These are phyloP conservation scores for Hirtodrosophila trivittata DNA, from an alignment of 2,888 invertebrate genomes.

Conservation along the genomic window DNA sequence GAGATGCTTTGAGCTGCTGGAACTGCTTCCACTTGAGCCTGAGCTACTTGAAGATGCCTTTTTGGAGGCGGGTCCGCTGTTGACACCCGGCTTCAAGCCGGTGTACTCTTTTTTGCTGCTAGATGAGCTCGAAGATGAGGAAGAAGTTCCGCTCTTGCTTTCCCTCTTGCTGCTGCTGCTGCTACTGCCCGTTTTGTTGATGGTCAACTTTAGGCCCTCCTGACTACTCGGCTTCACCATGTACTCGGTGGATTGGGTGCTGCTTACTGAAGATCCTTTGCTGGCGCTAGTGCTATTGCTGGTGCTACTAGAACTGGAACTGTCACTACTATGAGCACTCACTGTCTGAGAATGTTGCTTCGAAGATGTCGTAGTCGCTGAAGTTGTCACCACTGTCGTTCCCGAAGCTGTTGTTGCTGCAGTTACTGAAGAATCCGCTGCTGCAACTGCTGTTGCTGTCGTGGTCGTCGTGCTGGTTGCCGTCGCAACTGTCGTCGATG, in stretches of 20 bases:
- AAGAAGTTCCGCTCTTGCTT: conserved; percentile 18
- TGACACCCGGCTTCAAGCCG: conserved; percentile 93
- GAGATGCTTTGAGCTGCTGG: conserved; percentile 67
- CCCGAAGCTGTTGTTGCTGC: conserved; percentile 21
- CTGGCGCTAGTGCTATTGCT: conserved; percentile 32
- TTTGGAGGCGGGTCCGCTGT: conserved; percentile 93
- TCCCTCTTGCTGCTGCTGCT: conserved; percentile 24
- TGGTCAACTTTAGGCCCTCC: conserved; percentile 95
- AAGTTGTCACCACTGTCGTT: conserved; percentile 4
- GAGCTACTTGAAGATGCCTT: conserved; percentile 79
- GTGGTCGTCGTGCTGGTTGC: conserved; percentile 50
- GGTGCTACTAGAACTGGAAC: conserved; percentile 8
- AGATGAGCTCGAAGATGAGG: conserved; percentile 29
- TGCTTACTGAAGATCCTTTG: conserved; percentile 32
- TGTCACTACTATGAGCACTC: conserved; percentile 18
- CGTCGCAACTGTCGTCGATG: conserved; percentile 79
- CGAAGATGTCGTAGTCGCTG: conserved; percentile 8
- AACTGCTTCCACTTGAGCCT: conserved; percentile 82
- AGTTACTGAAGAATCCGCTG: conserved; percentile 31
- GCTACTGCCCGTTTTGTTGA: conserved; percentile 92
- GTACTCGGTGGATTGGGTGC: conserved; percentile 87
- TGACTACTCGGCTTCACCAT: conserved; percentile 94
- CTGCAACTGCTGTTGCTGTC: conserved; percentile 34
- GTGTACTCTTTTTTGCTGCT: conserved; percentile 87
- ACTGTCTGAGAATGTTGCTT: conserved; percentile 8